Base-by-base conservation (phyloP, 2,888 invertebrate genomes). In the Mimachlamys varia region DNA sequence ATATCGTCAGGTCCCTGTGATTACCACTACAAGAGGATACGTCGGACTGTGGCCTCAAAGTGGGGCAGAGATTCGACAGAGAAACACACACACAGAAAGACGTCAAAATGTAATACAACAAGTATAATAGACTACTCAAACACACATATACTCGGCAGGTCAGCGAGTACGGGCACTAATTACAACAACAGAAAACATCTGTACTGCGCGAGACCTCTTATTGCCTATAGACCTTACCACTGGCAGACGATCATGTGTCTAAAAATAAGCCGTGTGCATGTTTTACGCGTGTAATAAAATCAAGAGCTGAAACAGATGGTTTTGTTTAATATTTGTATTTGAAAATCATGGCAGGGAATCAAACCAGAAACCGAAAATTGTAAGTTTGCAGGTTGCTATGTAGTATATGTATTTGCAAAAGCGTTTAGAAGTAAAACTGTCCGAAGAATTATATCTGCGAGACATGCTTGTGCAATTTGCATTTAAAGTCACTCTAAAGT, bases 151-250 rank as follows among this genome's bases (percentile, higher is more conserved):
- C 76, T 0, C 76, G 76, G 76, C 33, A 12, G 76, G 76, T 76
- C 33, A 76, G 2, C 15, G 15, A 33, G 76, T 76, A 76, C 76
- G 27, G 27, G 33, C 13, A 27, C 76, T 10, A 76, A 33, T 76
- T 33, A 76, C 27, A 76, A 76, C 76, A 76, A 76, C 27, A 15
- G 76, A 76, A 76, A 76, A 76, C 76, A 76, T 76, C 76, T 76
- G 76, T 76, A 33, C 76, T 13, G 76, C 22, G 76, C 19, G 53
- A 53, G 53, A 15, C 17, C 12, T 53, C 53, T 53, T 53, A 19
- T 53, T 53, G 13, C 53, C 15, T 5, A n/a, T n/a, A 33, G 76
- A 10, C 12, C 27, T 33, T 33, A 12, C 27, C 33, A 76, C 76
- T 33, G 76, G 76, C 76, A 33, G 33, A 76, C 27, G 76, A 76